Base-by-base conservation (phyloP, 2,113 vertebrate genomes). In the Brachyhypopomus gauderio region DNA sequence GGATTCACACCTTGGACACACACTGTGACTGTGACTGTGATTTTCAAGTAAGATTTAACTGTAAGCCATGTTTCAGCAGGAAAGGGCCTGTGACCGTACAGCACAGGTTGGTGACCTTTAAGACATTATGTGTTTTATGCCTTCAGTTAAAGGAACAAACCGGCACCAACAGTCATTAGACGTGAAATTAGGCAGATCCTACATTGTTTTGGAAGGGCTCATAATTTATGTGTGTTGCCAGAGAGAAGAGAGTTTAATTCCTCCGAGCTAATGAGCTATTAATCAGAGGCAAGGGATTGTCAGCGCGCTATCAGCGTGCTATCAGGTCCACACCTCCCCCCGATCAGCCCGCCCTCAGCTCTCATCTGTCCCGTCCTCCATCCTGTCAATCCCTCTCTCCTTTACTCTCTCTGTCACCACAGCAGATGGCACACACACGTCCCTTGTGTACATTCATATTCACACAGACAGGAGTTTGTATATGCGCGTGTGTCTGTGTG, bases 171-270 rank as follows among this genome's bases (percentile, higher is more conserved):
- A 80, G 69, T 84, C 79, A 82, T 85, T 83, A 82, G 75, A 72
- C 66, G 75, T 78, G 70, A 85, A 82, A 82, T 86, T 82, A 83
- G 80, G 73, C 81, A 84, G 75, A 84, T 76, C 73, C 72, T 22
- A 34, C 73, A 82, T 86, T 80, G 79, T 83, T 88, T 86, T 77
- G 76, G 83, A 84, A 77, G 69, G 72, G 64, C 66, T 70, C 66
- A 70, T 70, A 70, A 88, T 88, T 88, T 86, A 87, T 86, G 86
- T 85, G 38, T 64, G 48, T 87, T 84, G 80, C 78, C 67, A 45
- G 73, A 81, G 72, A 73, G 77, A 82, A 80, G 81, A 78, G 78
- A 83, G 75, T 88, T 87, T 87, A 85, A 87, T 88, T 87, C 83
- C 82, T 83, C 52, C 19, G 72, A 83, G 78, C 75, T 87, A 86